Percentiles rank a stretch among this genome's conserved stretches.
Conservation (phyloP, 2,888 invertebrate species). For the Plebejus argus region DNA sequence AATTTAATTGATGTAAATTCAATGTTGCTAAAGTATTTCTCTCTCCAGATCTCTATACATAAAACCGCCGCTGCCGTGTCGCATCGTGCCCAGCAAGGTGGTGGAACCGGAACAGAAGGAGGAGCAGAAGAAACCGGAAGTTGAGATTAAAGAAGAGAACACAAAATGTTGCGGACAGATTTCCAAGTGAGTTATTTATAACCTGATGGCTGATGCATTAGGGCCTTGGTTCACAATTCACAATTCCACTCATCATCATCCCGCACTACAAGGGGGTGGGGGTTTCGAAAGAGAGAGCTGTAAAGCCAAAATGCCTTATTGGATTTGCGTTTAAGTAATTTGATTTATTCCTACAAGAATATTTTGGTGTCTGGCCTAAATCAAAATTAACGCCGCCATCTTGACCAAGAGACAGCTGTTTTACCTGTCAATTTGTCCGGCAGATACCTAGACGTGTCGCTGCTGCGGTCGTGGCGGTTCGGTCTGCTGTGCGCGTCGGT, state of each 20-base stretch:
- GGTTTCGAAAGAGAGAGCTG: too few relatives aligned
- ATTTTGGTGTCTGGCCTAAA: background rate
- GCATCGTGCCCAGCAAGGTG: constrained; percentile 60
- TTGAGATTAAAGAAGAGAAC: constrained; percentile 51
- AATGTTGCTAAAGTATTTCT: background rate
- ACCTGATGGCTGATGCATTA: too few relatives aligned
- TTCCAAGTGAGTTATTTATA: constrained; percentile 54
- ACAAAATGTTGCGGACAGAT: constrained; percentile 67
- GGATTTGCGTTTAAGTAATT: too few relatives aligned
- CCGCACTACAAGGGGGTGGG: too few relatives aligned
- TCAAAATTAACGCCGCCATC: background rate
- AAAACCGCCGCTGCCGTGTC: constrained; percentile 62
- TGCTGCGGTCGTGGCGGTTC: constrained; percentile 85
- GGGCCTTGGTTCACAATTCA: too few relatives aligned
- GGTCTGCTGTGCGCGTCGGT: constrained; percentile 87
- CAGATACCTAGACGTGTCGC: constrained; percentile 85
- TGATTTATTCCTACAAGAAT: too few relatives aligned
- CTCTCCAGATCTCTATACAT: constrained; percentile 71
- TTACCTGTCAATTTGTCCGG: background rate
- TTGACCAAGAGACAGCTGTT: too few relatives aligned
- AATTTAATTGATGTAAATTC: too few relatives aligned
- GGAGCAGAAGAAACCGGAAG: constrained; percentile 58
- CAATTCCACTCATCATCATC: too few relatives aligned
- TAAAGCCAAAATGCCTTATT: too few relatives aligned
- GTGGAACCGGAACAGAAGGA: constrained; percentile 58